Conservation (phyloP, 2,797 vertebrate species). For the Toxotes lorentzi region DNA sequence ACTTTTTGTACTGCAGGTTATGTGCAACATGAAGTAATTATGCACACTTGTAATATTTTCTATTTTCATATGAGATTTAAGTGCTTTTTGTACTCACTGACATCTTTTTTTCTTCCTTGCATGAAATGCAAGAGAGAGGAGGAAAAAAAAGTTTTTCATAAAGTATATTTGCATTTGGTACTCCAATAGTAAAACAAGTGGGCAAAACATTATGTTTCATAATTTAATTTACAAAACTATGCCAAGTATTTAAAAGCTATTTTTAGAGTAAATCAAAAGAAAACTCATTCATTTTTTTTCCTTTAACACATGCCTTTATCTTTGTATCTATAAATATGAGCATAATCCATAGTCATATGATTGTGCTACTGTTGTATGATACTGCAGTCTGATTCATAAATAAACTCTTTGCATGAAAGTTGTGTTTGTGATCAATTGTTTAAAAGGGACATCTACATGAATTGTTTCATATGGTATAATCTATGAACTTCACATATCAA, state of each 20-base stretch:
- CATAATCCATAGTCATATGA: constrained; percentile 85
- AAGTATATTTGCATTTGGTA: constrained; percentile 87
- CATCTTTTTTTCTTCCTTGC: constrained; percentile 85
- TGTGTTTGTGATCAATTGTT: constrained; percentile 70
- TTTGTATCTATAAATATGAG: constrained; percentile 86
- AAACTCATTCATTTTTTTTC: constrained; percentile 80
- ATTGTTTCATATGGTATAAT: constrained; percentile 1
- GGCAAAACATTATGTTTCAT: constrained; percentile 83
- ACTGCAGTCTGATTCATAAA: constrained; percentile 87
- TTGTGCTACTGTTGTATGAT: constrained; percentile 87
- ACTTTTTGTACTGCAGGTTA: constrained; percentile 87
- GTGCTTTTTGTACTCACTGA: constrained; percentile 86
- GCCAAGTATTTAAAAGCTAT: constrained; percentile 88
- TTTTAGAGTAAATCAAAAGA: constrained; percentile 85
- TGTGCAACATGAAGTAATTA: constrained; percentile 85
- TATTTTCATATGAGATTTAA: constrained; percentile 89
- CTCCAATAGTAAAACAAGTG: constrained; percentile 78
- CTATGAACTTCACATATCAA: background rate
- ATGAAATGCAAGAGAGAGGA: constrained; percentile 81
- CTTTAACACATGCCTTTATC: constrained; percentile 83
- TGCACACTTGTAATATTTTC: constrained; percentile 89
- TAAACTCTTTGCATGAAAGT: constrained; percentile 87
- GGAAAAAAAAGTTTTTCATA: constrained; percentile 81
- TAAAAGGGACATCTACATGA: background rate
- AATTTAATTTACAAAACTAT: constrained; percentile 85